Evolutionary conservation across 1,140 invertebrate species (phyloP).

Genomic region (Pachypeltis micranthus): DNA sequence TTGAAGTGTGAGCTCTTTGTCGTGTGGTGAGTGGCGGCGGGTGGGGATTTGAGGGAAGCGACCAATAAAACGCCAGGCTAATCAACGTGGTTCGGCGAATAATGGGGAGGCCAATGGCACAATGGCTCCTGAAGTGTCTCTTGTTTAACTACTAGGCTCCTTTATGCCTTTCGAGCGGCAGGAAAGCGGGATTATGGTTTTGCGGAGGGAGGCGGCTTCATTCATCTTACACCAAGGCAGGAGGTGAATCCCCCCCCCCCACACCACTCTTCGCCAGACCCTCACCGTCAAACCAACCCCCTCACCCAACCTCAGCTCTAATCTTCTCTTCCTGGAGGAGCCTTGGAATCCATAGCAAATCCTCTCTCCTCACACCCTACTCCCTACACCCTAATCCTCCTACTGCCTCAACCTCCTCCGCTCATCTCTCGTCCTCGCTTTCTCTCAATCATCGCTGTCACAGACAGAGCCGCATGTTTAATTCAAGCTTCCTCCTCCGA

Average conservation of each 20-base stretch:
- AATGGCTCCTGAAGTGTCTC: slow-evolving; percentile 13
- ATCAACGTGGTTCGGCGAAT: slow-evolving; percentile 11
- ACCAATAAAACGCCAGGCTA: slow-evolving; percentile 14
- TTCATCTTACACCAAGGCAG: slow-evolving; percentile 10
- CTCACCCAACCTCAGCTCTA: neutral
- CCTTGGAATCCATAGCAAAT: no score
- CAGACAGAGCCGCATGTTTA: slow-evolving; percentile 15
- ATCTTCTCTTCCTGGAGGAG: neutral
- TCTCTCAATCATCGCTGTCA: slow-evolving; percentile 15
- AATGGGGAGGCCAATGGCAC: neutral
- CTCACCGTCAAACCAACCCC: no score
- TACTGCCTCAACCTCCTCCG: neutral
- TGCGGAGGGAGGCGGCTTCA: neutral
- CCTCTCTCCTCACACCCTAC: no score
- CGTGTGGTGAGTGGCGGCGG: no score
- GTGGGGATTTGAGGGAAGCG: neutral
- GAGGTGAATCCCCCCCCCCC: neutral
- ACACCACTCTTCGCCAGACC: no score
- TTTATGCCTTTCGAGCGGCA: slow-evolving; percentile 4
- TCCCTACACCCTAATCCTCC: slow-evolving; percentile 4
- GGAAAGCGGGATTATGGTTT: neutral
- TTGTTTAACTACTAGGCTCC: slow-evolving; percentile 13
- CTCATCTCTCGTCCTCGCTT: no score
- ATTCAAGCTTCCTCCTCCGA: slow-evolving; percentile 5
- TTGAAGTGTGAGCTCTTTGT: no score